phyloP scores from a whole-genome alignment of 2,113 vertebrate genomes.

The Pomatostomus ruficeps region DNA sequence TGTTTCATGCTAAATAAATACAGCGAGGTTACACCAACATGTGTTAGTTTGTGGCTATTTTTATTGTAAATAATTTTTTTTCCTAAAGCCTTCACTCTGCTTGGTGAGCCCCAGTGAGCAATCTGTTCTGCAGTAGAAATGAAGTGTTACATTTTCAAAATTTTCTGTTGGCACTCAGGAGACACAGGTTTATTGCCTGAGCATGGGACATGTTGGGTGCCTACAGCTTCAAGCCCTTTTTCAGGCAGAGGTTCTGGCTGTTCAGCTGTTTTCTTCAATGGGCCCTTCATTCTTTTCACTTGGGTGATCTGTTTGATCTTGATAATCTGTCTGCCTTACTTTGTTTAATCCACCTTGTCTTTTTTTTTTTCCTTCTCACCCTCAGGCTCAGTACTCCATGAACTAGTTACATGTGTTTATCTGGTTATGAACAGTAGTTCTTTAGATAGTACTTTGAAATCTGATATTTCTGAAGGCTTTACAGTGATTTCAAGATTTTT shows the following conservation, averaged over 20 bases:
- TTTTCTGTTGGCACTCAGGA: background rate
- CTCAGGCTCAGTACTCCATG: background rate
- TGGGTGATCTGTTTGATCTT: constrained; percentile 47
- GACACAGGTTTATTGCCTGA: background rate
- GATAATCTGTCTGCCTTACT: constrained; percentile 17
- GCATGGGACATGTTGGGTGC: rapidly evolving
- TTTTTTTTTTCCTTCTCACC: background rate
- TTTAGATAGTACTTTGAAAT: background rate
- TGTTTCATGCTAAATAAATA: background rate
- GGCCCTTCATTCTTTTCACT: constrained; percentile 1
- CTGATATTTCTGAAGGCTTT: background rate
- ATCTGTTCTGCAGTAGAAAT: background rate
- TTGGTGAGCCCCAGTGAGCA: background rate
- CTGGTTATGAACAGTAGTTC: background rate
- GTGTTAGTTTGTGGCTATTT: background rate
- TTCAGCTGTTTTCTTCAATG: background rate
- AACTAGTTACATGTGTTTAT: constrained; percentile 14
- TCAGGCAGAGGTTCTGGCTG: background rate
- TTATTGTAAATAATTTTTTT: background rate
- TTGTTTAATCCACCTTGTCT: background rate
- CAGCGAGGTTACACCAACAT: background rate
- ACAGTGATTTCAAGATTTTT: background rate
- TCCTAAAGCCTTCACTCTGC: background rate
- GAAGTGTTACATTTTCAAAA: background rate
- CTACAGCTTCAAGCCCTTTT: background rate